phyloP scores from a whole-genome alignment of 2,113 vertebrate genomes.

The Candoia aspera region DNA sequence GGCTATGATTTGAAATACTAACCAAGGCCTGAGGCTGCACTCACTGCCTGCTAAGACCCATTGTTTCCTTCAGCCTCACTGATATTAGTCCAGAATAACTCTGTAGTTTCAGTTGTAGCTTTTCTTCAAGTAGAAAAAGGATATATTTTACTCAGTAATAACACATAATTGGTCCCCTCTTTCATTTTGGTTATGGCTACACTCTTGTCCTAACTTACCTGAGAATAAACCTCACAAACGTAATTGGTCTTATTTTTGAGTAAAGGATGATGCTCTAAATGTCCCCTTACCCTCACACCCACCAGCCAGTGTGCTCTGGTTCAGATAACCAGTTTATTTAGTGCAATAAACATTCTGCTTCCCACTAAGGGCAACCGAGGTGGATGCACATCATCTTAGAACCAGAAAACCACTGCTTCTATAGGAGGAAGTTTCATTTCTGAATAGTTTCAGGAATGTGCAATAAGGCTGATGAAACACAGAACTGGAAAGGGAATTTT shows the following conservation, averaged over 20 bases:
- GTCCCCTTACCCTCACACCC: neutral
- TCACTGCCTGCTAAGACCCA: neutral
- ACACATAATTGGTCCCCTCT: neutral
- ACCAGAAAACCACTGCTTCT: neutral
- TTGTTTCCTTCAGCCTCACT: rapidly evolving
- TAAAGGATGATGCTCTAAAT: neutral
- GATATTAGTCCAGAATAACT: neutral
- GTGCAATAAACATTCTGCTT: neutral
- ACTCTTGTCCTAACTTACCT: neutral
- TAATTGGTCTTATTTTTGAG: neutral
- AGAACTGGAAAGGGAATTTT: neutral
- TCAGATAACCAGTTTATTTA: neutral
- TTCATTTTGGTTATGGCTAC: neutral
- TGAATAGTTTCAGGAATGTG: neutral
- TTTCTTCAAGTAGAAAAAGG: neutral
- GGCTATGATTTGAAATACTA: neutral
- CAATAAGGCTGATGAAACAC: neutral
- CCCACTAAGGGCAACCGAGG: neutral
- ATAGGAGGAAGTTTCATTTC: neutral
- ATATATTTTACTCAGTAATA: neutral
- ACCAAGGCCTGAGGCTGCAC: neutral
- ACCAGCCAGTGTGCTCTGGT: neutral
- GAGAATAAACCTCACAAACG: neutral
- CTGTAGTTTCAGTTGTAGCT: neutral
- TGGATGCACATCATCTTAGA: neutral